A percentile compares a stretch with the other conserved stretches of the same genome.
Evolutionary conservation across 2,113 vertebrate species (phyloP).

Genomic region (Spheniscus mendiculus): DNA sequence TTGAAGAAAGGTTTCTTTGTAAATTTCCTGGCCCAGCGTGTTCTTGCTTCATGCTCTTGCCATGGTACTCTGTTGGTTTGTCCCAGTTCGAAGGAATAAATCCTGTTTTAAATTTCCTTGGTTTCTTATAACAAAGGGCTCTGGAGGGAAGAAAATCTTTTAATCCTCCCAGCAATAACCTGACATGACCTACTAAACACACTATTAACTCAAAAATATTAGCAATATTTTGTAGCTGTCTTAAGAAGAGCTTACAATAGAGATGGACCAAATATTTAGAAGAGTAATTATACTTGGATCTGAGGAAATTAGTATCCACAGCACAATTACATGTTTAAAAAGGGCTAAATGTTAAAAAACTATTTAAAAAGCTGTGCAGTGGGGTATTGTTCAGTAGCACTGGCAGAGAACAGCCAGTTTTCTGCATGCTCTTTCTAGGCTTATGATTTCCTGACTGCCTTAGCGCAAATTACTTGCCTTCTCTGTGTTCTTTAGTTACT

Average conservation of each 20-base stretch:
- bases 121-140: constrained; percentile 73
- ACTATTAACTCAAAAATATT: constrained; percentile 57
- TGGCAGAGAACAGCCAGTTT: constrained; percentile 10
- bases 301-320: constrained; percentile 7
- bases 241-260: constrained; percentile 42
- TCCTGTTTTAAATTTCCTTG: constrained; percentile 77
- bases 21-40: constrained; percentile 70
- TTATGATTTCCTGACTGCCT: constrained; percentile 26
- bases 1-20: constrained; percentile 64
- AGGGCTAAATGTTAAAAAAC: constrained; percentile 33
- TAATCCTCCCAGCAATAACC: constrained; percentile 73
- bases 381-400: constrained; percentile 49
- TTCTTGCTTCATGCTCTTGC: constrained; percentile 63
- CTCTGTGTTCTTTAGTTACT: constrained; percentile 13
- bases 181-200: constrained; percentile 71
- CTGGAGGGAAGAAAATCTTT: constrained; percentile 70
- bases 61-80: constrained; percentile 63
- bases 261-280: constrained; percentile 1
- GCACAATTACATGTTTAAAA: constrained; percentile 41
- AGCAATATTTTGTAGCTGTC: constrained; percentile 52
- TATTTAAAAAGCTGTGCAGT: constrained; percentile 9
- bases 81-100: constrained; percentile 71
- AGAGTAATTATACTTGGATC: neutral
- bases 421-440: constrained; percentile 45
- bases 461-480: neutral